These are phyloP conservation scores for Leptodactylus fallax DNA, from an alignment of 2,797 vertebrate species.

Conservation along the genomic window DNA sequence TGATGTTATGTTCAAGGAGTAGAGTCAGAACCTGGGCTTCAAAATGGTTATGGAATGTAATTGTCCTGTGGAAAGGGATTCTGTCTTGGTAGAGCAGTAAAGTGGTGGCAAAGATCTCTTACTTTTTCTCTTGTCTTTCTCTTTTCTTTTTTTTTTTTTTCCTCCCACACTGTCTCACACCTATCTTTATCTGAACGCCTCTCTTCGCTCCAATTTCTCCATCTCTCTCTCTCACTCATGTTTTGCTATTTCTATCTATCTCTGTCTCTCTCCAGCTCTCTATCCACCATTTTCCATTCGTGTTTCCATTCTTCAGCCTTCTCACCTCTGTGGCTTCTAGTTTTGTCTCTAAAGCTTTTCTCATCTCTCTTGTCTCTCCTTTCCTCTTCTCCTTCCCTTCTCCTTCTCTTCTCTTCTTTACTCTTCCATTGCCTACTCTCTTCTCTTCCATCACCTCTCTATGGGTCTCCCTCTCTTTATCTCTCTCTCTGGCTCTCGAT, in stretches of 20 bases:
- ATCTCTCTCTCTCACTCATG: neutral
- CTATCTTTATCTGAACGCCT: too few relatives aligned
- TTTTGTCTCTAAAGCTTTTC: too few relatives aligned
- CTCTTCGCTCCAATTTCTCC: too few relatives aligned
- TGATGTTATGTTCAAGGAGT: neutral
- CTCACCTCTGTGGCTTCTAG: too few relatives aligned
- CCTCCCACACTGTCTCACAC: neutral
- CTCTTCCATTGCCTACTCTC: too few relatives aligned
- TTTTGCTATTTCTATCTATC: neutral
- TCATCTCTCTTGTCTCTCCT: too few relatives aligned
- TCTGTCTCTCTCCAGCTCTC: neutral
- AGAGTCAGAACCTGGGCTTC: neutral
- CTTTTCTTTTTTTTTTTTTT: too few relatives aligned
- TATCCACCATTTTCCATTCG: neutral
- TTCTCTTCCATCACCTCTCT: neutral
- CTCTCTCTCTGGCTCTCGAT: too few relatives aligned
- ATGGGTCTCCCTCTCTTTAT: neutral
- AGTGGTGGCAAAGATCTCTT: neutral
- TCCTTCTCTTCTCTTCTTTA: too few relatives aligned
- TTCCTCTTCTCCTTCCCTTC: too few relatives aligned
- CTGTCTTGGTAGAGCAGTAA: neutral
- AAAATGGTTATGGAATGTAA: neutral
- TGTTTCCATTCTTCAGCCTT: neutral
- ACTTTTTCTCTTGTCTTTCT: too few relatives aligned
- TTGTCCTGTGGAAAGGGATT: too few relatives aligned